These are phyloP conservation scores for Epicauta chinensis DNA, from an alignment of 1,140 invertebrate species.

Conservation along the genomic window DNA sequence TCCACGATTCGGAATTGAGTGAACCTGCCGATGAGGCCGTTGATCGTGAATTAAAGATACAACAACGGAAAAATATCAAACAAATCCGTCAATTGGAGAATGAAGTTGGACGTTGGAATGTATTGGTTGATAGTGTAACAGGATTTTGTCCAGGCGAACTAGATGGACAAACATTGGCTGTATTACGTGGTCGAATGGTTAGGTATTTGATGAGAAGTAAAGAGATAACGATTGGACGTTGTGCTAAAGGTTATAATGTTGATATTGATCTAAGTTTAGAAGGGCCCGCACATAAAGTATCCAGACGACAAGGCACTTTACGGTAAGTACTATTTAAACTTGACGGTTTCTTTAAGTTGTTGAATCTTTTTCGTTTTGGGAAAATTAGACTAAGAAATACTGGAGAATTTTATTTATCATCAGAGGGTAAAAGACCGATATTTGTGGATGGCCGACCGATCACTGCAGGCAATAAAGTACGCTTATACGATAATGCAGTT, in stretches of 20 bases:
- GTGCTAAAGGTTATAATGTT: conserved; percentile 80
- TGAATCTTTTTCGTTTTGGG: conserved; percentile 43
- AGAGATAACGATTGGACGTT: conserved; percentile 90
- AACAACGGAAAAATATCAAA: conserved; percentile 63
- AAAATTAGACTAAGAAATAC: conserved; percentile 84
- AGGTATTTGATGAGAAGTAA: conserved; percentile 92
- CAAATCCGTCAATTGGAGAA: conserved; percentile 87
- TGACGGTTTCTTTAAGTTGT: not conserved
- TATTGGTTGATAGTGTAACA: conserved; percentile 78
- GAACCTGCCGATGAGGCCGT: conserved; percentile 73
- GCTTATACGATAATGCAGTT: conserved; percentile 88
- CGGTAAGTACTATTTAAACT: conserved; percentile 34
- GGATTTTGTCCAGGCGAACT: conserved; percentile 75
- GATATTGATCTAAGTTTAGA: conserved; percentile 94
- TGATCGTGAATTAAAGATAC: conserved; percentile 44
- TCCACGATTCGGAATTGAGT: conserved; percentile 76
- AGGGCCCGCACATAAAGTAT: conserved; percentile 81
- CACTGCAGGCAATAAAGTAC: conserved; percentile 76
- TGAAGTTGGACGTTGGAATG: conserved; percentile 85
- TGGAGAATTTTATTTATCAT: conserved; percentile 90
- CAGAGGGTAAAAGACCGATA: conserved; percentile 91
- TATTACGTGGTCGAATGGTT: conserved; percentile 86
- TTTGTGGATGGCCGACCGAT: conserved; percentile 91
- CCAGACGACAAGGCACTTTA: conserved; percentile 72
- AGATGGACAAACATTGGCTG: conserved; percentile 88